These are phyloP conservation scores for Polymixis lichenea DNA, from an alignment of 2,888 invertebrate genomes.

Conservation along the genomic window DNA sequence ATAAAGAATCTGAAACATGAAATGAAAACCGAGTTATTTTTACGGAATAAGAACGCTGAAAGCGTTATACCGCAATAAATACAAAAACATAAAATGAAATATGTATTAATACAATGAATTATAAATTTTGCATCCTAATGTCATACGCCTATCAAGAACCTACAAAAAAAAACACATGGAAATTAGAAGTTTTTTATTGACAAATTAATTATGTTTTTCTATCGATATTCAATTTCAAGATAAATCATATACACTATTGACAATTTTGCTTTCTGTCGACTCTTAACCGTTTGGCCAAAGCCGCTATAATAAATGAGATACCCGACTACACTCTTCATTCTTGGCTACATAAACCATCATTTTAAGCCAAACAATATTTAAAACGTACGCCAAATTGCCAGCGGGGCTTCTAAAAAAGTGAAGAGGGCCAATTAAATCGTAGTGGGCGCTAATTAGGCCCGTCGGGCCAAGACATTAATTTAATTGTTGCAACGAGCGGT, in stretches of 20 bases:
- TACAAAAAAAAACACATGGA: background rate
- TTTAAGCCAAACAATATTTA: constrained; percentile 60
- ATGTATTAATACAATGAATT: background rate
- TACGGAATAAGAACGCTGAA: background rate
- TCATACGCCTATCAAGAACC: background rate
- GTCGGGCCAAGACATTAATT: constrained; percentile 64
- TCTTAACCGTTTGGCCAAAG: background rate
- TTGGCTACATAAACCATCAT: constrained; percentile 47
- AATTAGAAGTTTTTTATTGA: too few relatives aligned
- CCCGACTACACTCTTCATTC: constrained; percentile 39
- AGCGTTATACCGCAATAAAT: background rate
- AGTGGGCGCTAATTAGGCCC: constrained; percentile 67
- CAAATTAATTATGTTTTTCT: background rate
- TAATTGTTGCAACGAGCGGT: constrained; percentile 63
- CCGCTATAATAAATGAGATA: constrained; percentile 21
- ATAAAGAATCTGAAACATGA: too few relatives aligned
- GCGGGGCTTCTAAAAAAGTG: constrained; percentile 57
- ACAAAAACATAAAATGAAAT: background rate
- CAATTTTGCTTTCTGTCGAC: background rate
- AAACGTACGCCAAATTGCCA: constrained; percentile 50
- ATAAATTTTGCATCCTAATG: background rate
- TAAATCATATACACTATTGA: background rate
- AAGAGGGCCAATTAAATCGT: constrained; percentile 65
- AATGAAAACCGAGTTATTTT: too few relatives aligned
- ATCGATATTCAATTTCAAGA: background rate